Conservation (phyloP, 2,113 vertebrate genomes). For the Prunella himalayana region DNA sequence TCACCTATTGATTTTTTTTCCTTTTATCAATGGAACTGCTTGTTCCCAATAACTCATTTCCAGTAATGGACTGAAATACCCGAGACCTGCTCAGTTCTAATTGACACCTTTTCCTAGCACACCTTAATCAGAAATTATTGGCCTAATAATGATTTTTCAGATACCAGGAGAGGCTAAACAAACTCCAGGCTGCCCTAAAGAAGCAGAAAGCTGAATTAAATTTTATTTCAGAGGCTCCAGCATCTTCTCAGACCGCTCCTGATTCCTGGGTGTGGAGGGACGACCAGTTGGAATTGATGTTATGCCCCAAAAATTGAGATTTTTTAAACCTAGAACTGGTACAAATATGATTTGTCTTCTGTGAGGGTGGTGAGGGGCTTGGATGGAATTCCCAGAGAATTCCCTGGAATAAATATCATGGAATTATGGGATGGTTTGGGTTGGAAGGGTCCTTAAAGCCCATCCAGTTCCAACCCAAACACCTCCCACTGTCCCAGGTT, state of each 20-base stretch:
- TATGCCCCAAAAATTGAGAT: neutral
- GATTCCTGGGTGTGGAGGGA: neutral
- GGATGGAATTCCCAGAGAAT: neutral
- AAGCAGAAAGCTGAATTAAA: neutral
- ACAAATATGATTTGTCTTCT: rapidly evolving
- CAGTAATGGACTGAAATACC: slow-evolving; percentile 37
- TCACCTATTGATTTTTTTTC: slow-evolving; percentile 32
- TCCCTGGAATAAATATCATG: neutral
- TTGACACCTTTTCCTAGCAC: neutral
- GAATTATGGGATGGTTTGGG: neutral
- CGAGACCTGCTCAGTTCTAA: neutral
- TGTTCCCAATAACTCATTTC: slow-evolving; percentile 48
- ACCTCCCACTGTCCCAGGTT: rapidly evolving
- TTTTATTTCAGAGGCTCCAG: neutral
- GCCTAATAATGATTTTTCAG: slow-evolving; percentile 4
- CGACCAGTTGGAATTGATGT: rapidly evolving
- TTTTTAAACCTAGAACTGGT: neutral
- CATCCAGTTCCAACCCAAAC: neutral
- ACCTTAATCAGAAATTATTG: slow-evolving; percentile 4
- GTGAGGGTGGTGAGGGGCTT: neutral
- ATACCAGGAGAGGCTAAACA: neutral
- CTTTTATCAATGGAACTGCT: slow-evolving; percentile 42
- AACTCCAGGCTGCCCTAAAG: neutral
- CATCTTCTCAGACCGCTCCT: neutral
- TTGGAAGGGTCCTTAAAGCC: neutral